Evolutionary conservation across 2,113 vertebrate species (phyloP).

Genomic region (Neopipo cinnamomea): DNA sequence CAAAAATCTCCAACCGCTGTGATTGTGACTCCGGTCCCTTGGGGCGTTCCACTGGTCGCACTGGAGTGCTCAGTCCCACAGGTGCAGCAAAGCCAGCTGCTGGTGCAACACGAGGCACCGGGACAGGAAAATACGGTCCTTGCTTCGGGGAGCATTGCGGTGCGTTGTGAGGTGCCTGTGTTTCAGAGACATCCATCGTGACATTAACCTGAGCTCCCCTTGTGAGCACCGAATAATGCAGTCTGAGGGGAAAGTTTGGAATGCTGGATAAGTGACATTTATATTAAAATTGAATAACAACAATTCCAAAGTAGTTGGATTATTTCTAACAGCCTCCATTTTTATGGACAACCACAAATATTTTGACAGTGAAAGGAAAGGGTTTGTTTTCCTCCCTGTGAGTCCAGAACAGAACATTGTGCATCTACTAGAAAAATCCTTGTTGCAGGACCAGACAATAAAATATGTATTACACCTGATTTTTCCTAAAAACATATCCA

Average conservation of each 20-base stretch:
- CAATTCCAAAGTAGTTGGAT: not conserved
- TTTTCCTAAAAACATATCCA: not conserved
- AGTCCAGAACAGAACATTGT: not conserved
- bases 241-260: not conserved
- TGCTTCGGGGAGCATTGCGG: not conserved
- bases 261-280: not conserved
- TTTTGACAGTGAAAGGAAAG: not conserved
- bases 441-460: not conserved
- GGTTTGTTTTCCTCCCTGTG: not conserved
- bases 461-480: not conserved
- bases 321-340: not conserved
- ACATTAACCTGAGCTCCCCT: not conserved
- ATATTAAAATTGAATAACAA: not conserved
- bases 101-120: accelerated
- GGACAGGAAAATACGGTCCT: not conserved
- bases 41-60: accelerated
- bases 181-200: not conserved
- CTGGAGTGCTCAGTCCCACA: accelerated
- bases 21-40: accelerated
- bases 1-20: not conserved
- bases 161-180: not conserved
- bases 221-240: not conserved
- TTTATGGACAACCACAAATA: not conserved
- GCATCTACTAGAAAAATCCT: not conserved
- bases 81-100: not conserved